Conservation (phyloP, 2,113 vertebrate species). For the Leptobrachium ailaonicum region DNA sequence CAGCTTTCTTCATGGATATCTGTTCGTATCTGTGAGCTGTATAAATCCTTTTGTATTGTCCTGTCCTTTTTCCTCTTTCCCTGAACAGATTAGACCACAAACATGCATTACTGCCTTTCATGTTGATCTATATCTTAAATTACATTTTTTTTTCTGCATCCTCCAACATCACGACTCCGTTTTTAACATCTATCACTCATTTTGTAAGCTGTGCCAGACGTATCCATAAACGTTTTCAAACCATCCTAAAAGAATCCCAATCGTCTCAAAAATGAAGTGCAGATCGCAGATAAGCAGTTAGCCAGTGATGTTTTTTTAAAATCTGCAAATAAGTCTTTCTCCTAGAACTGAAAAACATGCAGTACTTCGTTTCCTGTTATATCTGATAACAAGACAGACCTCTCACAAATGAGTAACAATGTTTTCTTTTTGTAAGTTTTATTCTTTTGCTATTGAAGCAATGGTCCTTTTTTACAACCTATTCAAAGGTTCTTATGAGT, state of each 20-base stretch:
- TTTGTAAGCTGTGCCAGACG: constrained; percentile 14
- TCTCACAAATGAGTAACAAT: too few relatives aligned
- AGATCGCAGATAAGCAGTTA: constrained; percentile 13
- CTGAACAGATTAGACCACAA: constrained; percentile 39
- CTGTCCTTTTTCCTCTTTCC: constrained; percentile 29
- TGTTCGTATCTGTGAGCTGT: constrained; percentile 36
- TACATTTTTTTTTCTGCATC: constrained; percentile 27
- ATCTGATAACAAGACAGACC: too few relatives aligned
- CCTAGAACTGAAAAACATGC: too few relatives aligned
- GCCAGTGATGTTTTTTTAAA: not conserved
- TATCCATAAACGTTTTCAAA: constrained; percentile 18
- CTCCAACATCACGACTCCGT: not conserved
- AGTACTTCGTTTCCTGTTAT: too few relatives aligned
- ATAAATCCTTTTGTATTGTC: constrained; percentile 45
- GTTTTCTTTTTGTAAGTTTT: too few relatives aligned
- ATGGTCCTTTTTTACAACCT: too few relatives aligned
- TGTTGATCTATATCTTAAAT: constrained; percentile 49
- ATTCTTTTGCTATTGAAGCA: too few relatives aligned
- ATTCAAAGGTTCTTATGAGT: too few relatives aligned
- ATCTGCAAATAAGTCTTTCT: not conserved
- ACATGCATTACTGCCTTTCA: constrained; percentile 34
- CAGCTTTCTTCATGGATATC: constrained; percentile 19
- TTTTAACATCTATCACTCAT: constrained; percentile 25
- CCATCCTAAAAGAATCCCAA: not conserved
- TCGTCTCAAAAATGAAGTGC: constrained; percentile 5